Evolutionary conservation across 2,113 vertebrate species (phyloP).

Genomic region (Axis porcinus): DNA sequence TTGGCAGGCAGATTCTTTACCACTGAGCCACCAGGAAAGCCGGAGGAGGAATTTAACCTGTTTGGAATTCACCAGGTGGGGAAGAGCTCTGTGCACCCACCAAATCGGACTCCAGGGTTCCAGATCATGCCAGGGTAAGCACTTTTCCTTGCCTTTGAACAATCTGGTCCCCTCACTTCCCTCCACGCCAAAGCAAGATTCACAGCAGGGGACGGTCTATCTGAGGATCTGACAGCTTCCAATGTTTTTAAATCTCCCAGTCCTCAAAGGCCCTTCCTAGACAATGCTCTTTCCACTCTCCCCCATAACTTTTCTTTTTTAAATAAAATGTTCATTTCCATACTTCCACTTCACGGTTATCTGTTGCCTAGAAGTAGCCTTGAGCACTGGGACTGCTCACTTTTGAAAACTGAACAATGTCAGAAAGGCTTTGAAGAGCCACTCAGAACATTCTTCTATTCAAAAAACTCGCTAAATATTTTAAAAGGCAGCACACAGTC

Average conservation of each 20-base stretch:
- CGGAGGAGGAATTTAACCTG: background rate
- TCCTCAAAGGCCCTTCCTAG: conserved; percentile 51
- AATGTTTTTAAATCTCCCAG: background rate
- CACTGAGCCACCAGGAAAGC: background rate
- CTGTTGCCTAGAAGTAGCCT: conserved; percentile 76
- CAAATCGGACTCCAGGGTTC: conserved; percentile 27
- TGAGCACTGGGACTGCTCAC: conserved; percentile 68
- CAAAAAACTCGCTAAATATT: conserved; percentile 73
- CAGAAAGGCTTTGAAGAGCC: conserved; percentile 76
- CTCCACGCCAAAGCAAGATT: background rate
- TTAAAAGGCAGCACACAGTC: conserved; percentile 54
- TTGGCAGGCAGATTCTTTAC: background rate
- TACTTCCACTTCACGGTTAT: conserved; percentile 71
- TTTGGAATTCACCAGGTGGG: conserved; percentile 28
- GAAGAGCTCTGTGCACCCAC: conserved; percentile 46
- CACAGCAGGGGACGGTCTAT: conserved; percentile 5
- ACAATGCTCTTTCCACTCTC: background rate
- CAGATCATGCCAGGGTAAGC: background rate
- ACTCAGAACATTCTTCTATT: conserved; percentile 62
- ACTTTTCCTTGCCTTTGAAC: conserved; percentile 3
- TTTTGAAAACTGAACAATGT: conserved; percentile 75
- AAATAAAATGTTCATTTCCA: conserved; percentile 68
- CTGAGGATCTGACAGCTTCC: conserved; percentile 21
- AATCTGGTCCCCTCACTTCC: background rate
- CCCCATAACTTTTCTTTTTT: background rate